Evolutionary conservation across 2,113 vertebrate genomes (phyloP).

Genomic region (Gobius niger): DNA sequence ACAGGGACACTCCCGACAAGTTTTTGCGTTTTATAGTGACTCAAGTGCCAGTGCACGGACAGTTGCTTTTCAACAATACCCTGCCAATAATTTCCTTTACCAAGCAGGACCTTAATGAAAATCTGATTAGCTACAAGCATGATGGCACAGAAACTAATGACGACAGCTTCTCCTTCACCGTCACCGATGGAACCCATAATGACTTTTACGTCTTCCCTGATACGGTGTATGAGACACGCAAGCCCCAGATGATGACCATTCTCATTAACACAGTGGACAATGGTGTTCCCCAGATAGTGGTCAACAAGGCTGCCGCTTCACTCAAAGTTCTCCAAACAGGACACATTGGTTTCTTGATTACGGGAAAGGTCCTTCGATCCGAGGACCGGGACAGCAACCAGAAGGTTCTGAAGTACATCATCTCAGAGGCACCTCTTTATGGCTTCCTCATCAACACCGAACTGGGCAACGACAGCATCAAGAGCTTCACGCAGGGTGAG

Average conservation of each 20-base stretch:
- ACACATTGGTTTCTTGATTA: conserved; percentile 86
- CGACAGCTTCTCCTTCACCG: conserved; percentile 94
- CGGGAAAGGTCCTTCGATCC: conserved; percentile 86
- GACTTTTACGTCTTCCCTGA: conserved; percentile 94
- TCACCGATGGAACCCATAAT: conserved; percentile 91
- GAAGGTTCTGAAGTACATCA: conserved; percentile 76
- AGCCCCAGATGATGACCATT: conserved; percentile 91
- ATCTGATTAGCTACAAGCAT: conserved; percentile 92
- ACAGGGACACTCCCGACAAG: conserved; percentile 87
- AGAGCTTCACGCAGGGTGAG: conserved; percentile 82
- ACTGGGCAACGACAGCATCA: conserved; percentile 72
- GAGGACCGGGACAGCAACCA: conserved; percentile 89
- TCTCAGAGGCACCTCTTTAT: conserved; percentile 75
- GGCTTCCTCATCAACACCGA: conserved; percentile 77
- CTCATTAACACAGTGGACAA: conserved; percentile 87
- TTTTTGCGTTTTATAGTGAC: conserved; percentile 85
- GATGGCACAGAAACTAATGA: conserved; percentile 85
- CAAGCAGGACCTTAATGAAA: conserved; percentile 93
- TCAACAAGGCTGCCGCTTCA: conserved; percentile 89
- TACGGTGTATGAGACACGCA: conserved; percentile 88
- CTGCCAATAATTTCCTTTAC: conserved; percentile 81
- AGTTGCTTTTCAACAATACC: conserved; percentile 85
- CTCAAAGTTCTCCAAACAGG: conserved; percentile 84
- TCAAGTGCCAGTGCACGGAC: conserved; percentile 87
- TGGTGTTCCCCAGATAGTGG: conserved; percentile 85